Evolutionary conservation across 2,888 invertebrate genomes (phyloP).

Genomic region (Platycnemis pennipes): DNA sequence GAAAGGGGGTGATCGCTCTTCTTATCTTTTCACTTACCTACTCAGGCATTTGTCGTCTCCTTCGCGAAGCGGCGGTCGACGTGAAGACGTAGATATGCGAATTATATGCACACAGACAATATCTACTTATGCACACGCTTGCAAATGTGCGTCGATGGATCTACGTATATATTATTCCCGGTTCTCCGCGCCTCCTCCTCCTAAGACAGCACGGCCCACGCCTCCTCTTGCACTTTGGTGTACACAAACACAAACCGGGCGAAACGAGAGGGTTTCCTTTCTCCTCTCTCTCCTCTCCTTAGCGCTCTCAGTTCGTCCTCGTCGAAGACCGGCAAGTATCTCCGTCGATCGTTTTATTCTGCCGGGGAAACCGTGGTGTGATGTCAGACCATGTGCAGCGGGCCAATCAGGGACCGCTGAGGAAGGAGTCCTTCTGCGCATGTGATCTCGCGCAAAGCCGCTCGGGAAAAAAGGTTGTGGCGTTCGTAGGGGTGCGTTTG

Average conservation of each 20-base stretch:
- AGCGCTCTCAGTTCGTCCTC: slow-evolving; percentile 48
- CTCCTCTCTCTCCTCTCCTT: too few relatives aligned
- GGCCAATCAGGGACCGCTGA: slow-evolving; percentile 82
- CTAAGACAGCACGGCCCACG: background rate
- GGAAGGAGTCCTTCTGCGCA: slow-evolving; percentile 76
- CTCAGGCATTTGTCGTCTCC: too few relatives aligned
- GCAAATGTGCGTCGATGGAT: too few relatives aligned
- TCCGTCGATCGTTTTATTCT: slow-evolving; percentile 76
- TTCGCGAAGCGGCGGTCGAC: too few relatives aligned
- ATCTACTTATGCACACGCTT: too few relatives aligned
- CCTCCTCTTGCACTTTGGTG: too few relatives aligned
- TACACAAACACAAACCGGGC: too few relatives aligned
- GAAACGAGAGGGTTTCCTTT: too few relatives aligned
- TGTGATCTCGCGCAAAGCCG: slow-evolving; percentile 73
- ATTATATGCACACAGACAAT: too few relatives aligned
- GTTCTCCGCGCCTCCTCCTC: slow-evolving; percentile 17
- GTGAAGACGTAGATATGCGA: too few relatives aligned
- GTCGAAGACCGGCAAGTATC: slow-evolving; percentile 68
- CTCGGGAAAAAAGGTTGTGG: slow-evolving; percentile 22
- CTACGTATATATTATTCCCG: slow-evolving; percentile 29
- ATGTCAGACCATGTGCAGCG: slow-evolving; percentile 88
- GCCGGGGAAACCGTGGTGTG: slow-evolving; percentile 85
- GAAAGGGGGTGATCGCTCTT: too few relatives aligned
- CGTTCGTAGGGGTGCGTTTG: background rate
- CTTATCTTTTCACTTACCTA: too few relatives aligned